Evolutionary conservation across 2,888 invertebrate species (phyloP).

Genomic region (Calameuta pallipes): DNA sequence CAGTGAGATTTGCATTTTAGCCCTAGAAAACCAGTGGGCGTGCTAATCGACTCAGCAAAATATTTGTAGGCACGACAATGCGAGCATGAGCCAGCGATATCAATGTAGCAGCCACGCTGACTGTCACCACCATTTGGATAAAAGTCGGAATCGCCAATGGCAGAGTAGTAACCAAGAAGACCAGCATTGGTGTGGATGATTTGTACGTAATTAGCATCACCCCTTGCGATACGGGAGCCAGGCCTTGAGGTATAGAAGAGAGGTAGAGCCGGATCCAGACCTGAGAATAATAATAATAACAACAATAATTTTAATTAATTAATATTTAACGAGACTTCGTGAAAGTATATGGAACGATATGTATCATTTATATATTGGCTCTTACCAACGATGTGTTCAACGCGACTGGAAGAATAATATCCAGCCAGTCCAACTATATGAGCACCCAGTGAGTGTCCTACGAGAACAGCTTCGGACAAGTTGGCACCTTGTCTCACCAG

Average conservation of each 20-base stretch:
- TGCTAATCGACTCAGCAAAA: slow-evolving; percentile 55
- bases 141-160: slow-evolving; percentile 62
- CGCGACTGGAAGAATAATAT: slow-evolving; percentile 31
- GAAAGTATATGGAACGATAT: too few relatives aligned
- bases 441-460: slow-evolving; percentile 57
- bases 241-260: slow-evolving; percentile 42
- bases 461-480: slow-evolving; percentile 36
- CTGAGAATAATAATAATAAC: too few relatives aligned
- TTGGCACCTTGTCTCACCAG: slow-evolving; percentile 40
- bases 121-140: slow-evolving; percentile 62
- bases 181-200: slow-evolving; percentile 63
- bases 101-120: slow-evolving; percentile 52
- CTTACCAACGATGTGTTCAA: slow-evolving; percentile 48
- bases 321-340: too few relatives aligned
- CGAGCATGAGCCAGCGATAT: slow-evolving; percentile 48
- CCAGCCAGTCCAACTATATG: slow-evolving; percentile 54
- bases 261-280: slow-evolving; percentile 62
- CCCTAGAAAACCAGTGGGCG: not conserved
- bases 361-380: too few relatives aligned
- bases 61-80: slow-evolving; percentile 49
- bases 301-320: too few relatives aligned
- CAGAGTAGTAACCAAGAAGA: slow-evolving; percentile 49
- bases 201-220: slow-evolving; percentile 60
- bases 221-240: slow-evolving; percentile 50
- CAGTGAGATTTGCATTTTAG: not conserved